A percentile compares a stretch with the other conserved stretches of the same genome.
These are phyloP conservation scores for Ptychobarbus kaznakovi DNA, from an alignment of 2,797 vertebrate genomes.

Conservation along the genomic window DNA sequence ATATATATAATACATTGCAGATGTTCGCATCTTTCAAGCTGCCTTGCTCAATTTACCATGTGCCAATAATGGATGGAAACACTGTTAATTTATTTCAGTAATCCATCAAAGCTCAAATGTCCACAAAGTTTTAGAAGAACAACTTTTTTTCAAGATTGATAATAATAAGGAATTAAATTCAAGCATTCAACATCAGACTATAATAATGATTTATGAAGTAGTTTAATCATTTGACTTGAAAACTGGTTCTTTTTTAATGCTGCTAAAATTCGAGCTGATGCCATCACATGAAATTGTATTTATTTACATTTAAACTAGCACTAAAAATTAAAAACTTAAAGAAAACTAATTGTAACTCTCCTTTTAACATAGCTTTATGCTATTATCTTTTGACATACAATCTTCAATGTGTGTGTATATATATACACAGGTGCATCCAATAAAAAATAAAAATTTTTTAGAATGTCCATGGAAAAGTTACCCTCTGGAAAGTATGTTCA, in stretches of 20 bases:
- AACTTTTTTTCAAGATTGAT: neutral
- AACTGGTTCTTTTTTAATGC: no score
- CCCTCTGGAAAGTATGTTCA: no score
- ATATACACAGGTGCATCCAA: no score
- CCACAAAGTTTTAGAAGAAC: neutral
- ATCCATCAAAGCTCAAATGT: neutral
- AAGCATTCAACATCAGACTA: neutral
- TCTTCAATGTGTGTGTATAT: neutral
- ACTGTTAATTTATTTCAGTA: no score
- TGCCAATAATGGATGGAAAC: no score
- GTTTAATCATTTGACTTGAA: neutral
- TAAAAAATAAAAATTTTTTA: no score
- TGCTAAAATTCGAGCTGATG: neutral
- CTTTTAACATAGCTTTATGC: neutral
- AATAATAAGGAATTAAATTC: neutral
- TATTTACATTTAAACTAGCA: neutral
- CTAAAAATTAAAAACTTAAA: neutral
- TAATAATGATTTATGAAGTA: neutral
- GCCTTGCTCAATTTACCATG: no score
- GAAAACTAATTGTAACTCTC: neutral
- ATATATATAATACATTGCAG: no score
- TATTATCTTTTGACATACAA: neutral
- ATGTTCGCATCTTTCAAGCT: no score
- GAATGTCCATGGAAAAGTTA: no score
- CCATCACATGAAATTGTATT: no score